These are phyloP conservation scores for Littorina saxatilis DNA, from an alignment of 1,140 invertebrate species.

Conservation along the genomic window DNA sequence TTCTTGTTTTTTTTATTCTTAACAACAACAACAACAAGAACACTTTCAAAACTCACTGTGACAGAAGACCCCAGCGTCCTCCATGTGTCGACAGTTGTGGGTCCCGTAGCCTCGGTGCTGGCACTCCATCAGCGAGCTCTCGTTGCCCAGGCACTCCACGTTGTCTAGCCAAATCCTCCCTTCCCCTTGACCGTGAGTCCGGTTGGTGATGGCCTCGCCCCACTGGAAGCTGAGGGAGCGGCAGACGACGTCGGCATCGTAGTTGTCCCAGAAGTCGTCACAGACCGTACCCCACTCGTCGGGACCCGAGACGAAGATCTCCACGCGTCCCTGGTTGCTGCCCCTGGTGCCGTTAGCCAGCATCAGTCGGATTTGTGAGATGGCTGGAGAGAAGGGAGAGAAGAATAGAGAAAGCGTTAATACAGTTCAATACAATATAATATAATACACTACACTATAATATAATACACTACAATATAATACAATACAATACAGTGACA, in stretches of 20 bases:
- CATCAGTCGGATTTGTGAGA: constrained; percentile 37
- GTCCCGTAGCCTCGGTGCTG: constrained; percentile 52
- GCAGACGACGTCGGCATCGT: constrained; percentile 63
- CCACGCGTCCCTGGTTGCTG: constrained; percentile 54
- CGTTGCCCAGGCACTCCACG: constrained; percentile 62
- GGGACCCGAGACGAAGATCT: constrained; percentile 56
- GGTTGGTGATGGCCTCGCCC: constrained; percentile 46
- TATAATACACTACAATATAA: no score
- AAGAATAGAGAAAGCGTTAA: not conserved
- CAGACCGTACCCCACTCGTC: constrained; percentile 67
- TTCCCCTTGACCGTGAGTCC: constrained; percentile 45
- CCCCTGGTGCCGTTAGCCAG: constrained; percentile 32
- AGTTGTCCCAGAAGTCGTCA: constrained; percentile 65
- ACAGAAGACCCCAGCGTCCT: constrained; percentile 65
- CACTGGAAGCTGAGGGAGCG: constrained; percentile 51
- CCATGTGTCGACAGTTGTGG: constrained; percentile 66
- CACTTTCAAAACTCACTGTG: constrained; percentile 48
- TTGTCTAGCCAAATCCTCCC: constrained; percentile 67
- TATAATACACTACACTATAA: no score
- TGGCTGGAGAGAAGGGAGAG: no score
- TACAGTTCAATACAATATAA: no score
- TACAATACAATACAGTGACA: not conserved
- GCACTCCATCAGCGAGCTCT: constrained; percentile 54
- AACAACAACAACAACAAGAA: not conserved
- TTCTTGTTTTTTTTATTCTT: no score